Evolutionary conservation across 2,888 invertebrate species (phyloP).

Genomic region (Tenthredo distinguenda): DNA sequence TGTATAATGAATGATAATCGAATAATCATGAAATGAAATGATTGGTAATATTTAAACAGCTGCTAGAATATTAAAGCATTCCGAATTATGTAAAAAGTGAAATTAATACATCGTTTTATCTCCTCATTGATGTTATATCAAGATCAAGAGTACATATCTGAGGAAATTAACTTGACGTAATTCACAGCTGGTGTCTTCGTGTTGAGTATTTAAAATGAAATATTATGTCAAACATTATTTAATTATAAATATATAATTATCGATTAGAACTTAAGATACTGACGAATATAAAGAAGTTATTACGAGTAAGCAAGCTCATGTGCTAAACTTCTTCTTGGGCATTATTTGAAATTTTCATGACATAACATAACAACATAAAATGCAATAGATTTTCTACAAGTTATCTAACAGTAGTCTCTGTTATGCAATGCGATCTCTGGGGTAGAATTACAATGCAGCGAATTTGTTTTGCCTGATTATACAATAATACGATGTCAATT

Average conservation of each 20-base stretch:
- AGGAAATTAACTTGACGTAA: not conserved
- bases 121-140: not conserved
- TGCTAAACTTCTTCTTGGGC: not conserved
- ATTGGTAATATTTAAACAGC: not conserved
- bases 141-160: not conserved
- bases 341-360: not conserved
- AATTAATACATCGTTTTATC: not conserved
- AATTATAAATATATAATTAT: not conserved
- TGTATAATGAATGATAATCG: conserved; percentile 25
- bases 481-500: not conserved
- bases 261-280: not conserved
- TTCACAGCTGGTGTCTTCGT: not conserved
- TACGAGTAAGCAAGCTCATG: not conserved
- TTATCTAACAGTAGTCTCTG: not conserved
- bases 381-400: not conserved
- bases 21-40: not conserved
- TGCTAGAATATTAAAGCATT: not conserved
- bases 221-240: not conserved
- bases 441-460: not conserved
- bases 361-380: not conserved
- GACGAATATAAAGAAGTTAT: not conserved
- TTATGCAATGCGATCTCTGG: not conserved
- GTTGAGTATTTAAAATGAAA: not conserved
- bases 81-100: conserved; percentile 17
- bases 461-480: not conserved